Base-by-base conservation (phyloP, 2,113 vertebrate species). In the Lonchura striata region DNA sequence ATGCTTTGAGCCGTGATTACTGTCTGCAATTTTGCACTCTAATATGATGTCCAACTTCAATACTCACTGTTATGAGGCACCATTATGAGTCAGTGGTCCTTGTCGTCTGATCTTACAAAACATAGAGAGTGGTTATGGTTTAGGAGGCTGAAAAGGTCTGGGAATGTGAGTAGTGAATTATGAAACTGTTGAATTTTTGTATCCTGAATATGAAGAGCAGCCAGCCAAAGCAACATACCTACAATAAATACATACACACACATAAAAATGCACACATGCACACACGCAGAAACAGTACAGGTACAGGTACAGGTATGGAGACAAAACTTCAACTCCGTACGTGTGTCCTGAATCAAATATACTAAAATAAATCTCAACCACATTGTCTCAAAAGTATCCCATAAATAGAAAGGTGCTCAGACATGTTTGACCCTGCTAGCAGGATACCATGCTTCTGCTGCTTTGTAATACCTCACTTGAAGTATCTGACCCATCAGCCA, bases 101-200 rank as follows among this genome's bases (percentile, higher is more conserved):
- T 92, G 83, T 92, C 24, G 0, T 54, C 63, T 77, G 66, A 64
- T 94, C 87, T 86, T 71, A 82, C 61, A 53, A 82, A 94, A 64
- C 0, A 4, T 2, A 66, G 66, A 72, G 52, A 76, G 53, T 44
- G 47, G 74, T 71, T 88, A 82, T 21, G 61, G 56, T 82, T 92
- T 91, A 64, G 65, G 52, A 75, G 60, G 41, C 53, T 94, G 74
- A 61, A 90, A 91, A 91, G 53, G 22, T 92, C 91, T 91, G 52
- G 79, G 76, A 66, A 78, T 86, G 35, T 53, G 86, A 74, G 39
- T 23, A 77, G 54, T 80, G 69, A 86, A 52, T 95, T 94, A 93
- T 82, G 69, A 91, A 88, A 94, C 86, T 80, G 39, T 66, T 83
- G 47, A 27, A 60, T 92, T 92, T 92, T 64, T 86, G 47, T 86